These are phyloP conservation scores for Drosophila bocki DNA, from an alignment of 1,140 invertebrate species.

Conservation along the genomic window DNA sequence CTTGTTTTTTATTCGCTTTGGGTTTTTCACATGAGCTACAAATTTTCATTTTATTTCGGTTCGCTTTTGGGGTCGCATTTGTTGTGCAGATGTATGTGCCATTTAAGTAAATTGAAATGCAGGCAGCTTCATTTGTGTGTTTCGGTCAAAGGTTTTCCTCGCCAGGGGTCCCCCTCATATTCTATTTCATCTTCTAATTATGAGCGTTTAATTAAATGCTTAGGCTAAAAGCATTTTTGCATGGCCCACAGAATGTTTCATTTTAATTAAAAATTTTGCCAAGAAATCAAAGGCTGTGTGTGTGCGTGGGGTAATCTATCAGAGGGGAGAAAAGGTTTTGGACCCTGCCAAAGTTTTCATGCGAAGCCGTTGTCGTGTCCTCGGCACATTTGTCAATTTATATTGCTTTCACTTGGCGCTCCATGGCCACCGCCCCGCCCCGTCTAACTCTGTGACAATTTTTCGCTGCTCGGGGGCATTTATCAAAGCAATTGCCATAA, in stretches of 20 bases:
- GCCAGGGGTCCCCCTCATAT: slow-evolving; percentile 1
- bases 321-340: not conserved
- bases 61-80: slow-evolving; percentile 34
- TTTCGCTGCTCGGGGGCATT: slow-evolving; percentile 46
- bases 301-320: slow-evolving; percentile 22
- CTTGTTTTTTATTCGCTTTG: not conserved
- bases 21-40: slow-evolving; percentile 29
- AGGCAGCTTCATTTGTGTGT: slow-evolving; percentile 9
- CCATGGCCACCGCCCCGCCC: not conserved
- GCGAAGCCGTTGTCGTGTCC: slow-evolving; percentile 39
- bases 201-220: slow-evolving; percentile 67
- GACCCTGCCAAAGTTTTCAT: slow-evolving; percentile 20
- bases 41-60: slow-evolving; percentile 58
- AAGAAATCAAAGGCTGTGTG: slow-evolving; percentile 31
- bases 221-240: slow-evolving; percentile 47
- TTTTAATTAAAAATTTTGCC: slow-evolving; percentile 69
- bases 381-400: slow-evolving; percentile 64
- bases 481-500: slow-evolving; percentile 71
- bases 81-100: slow-evolving; percentile 50
- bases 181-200: slow-evolving; percentile 66
- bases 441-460: slow-evolving; percentile 22
- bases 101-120: slow-evolving; percentile 68
- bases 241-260: slow-evolving; percentile 29
- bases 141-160: slow-evolving; percentile 26
- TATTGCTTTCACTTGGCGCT: slow-evolving; percentile 53